Base-by-base conservation (phyloP, 2,113 vertebrate genomes). In the Lagopus leucura region DNA sequence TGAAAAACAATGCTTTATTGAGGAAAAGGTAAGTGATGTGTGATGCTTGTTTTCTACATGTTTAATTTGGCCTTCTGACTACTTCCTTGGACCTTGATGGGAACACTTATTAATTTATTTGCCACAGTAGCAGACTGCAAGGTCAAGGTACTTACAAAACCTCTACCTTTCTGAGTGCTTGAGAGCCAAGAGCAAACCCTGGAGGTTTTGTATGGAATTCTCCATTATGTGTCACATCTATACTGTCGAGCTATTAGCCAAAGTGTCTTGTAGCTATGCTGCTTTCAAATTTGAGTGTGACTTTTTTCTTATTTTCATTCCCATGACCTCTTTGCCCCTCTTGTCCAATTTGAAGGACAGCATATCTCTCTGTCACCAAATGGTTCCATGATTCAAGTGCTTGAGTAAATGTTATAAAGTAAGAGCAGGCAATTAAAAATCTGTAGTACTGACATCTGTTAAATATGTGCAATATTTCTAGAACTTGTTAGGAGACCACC, bases 351-450 rank as follows among this genome's bases (percentile, higher is more conserved):
- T 89, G 69, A 97, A 89, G 87, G 60, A 45, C 6, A 4, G 82
- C 58, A 32, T 91, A 77, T 73, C 86, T 82, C 13, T 69, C 83
- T 94, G 84, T 70, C 65, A 91, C 82, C 28, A 88, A 94, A 93
- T 78, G 61, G 55, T 74, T 80, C 25, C 38, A 48, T 25, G 74
- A 73, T 48, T 92, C 69, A 11, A 58, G 92, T 95, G 82, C 82
- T 71, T 79, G 74, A 92, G 32, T 80, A 94, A 96, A 96, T 86
- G 74, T 60, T 95, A 85, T 42, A 90, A 94, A 94, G 47, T 86
- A 66, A 82, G 93, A 86, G 52, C 60, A 90, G 89, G 58, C 95
- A 96, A 96, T 97, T 96, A 96, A 95, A 97, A 96, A 83, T 87
- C 50, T 84, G 66, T 55, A 69, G 61, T 47, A 61, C 86, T 96